phyloP scores from a whole-genome alignment of 2,797 vertebrate species.

The Spizella passerina region DNA sequence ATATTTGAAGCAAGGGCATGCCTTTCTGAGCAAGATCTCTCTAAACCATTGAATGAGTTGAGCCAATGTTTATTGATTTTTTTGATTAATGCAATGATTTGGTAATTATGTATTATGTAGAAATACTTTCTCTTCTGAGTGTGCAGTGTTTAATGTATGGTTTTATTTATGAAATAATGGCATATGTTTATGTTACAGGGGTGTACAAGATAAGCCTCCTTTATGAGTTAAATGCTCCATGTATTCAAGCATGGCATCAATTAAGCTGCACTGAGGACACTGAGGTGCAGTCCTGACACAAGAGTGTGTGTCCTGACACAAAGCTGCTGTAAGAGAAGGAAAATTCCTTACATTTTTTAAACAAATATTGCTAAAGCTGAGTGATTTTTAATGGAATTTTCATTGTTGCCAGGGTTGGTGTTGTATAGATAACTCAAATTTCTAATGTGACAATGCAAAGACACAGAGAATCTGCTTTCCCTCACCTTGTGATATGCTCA shows the following conservation, averaged over 20 bases:
- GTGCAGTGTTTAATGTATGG: not conserved
- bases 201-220: not conserved
- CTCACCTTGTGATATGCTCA: not conserved
- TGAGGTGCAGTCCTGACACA: not conserved
- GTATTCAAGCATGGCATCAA: not conserved
- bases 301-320: no score
- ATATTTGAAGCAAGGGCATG: not conserved
- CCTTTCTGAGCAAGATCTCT: not conserved
- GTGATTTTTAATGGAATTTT: not conserved
- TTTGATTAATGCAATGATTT: not conserved
- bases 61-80: not conserved
- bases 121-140: not conserved
- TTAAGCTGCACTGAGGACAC: not conserved
- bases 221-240: not conserved
- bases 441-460: not conserved
- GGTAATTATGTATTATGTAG: not conserved
- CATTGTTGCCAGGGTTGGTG: not conserved
- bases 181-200: not conserved
- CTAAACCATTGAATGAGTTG: accelerated
- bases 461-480: not conserved
- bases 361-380: not conserved
- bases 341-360: not conserved
- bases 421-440: not conserved
- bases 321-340: not conserved
- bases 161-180: not conserved